phyloP scores from a whole-genome alignment of 2,113 vertebrate genomes.

The Corythoichthys intestinalis region DNA sequence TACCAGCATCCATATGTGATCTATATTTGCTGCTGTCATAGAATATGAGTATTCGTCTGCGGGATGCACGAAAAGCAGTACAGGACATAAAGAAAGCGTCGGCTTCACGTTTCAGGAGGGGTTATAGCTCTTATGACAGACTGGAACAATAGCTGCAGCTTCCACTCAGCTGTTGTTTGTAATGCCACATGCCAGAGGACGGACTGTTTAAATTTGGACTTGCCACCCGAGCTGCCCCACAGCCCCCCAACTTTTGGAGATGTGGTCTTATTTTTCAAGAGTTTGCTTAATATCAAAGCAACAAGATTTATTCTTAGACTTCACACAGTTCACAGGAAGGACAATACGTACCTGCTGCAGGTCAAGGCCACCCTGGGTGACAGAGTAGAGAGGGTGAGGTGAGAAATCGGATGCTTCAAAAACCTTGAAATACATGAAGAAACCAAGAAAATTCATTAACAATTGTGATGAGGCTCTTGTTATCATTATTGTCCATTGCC shows the following conservation, averaged over 20 bases:
- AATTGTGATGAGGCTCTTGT: background rate
- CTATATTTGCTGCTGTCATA: no score
- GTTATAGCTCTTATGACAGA: slow-evolving; percentile 52
- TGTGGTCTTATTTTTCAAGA: background rate
- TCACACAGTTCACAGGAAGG: slow-evolving; percentile 1
- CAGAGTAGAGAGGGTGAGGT: slow-evolving; percentile 68
- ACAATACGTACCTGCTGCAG: slow-evolving; percentile 66
- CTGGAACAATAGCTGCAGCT: slow-evolving; percentile 69
- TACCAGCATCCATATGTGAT: no score
- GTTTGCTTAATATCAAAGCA: slow-evolving; percentile 3
- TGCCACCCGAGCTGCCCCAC: slow-evolving; percentile 33
- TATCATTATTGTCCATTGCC: background rate
- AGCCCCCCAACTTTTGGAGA: slow-evolving; percentile 15
- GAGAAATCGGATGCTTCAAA: slow-evolving; percentile 69
- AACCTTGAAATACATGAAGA: slow-evolving; percentile 41
- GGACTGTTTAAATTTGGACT: slow-evolving; percentile 58
- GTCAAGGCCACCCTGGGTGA: slow-evolving; percentile 68
- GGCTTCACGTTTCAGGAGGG: slow-evolving; percentile 56
- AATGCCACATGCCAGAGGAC: slow-evolving; percentile 58
- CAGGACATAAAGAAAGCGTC: slow-evolving; percentile 38
- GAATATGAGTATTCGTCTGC: no score
- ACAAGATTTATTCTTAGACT: slow-evolving; percentile 6
- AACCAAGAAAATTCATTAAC: slow-evolving; percentile 7
- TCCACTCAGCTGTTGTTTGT: slow-evolving; percentile 70
- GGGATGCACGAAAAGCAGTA: background rate